These are phyloP conservation scores for Dolichallabes microphthalmus DNA, from an alignment of 2,113 vertebrate species.

Conservation along the genomic window DNA sequence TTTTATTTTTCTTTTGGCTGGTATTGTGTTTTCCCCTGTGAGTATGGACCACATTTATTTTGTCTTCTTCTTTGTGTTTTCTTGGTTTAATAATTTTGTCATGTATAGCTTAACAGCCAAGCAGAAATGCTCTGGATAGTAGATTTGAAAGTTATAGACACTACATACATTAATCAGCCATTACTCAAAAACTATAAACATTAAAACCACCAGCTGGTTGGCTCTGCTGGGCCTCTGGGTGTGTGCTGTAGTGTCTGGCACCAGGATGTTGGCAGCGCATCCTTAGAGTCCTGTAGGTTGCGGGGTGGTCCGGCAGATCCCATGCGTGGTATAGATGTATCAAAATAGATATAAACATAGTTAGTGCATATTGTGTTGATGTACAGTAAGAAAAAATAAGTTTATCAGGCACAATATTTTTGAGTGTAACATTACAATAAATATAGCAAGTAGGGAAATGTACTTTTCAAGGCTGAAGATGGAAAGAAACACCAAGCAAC, in stretches of 20 bases:
- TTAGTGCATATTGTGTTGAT: neutral
- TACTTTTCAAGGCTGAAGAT: neutral
- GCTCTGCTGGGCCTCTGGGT: too few relatives aligned
- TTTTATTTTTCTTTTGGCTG: conserved; percentile 17
- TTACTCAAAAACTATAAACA: too few relatives aligned
- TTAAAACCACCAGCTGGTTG: too few relatives aligned
- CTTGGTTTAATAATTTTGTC: neutral
- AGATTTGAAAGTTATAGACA: neutral
- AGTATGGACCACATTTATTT: conserved; percentile 52
- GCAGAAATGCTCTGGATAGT: neutral
- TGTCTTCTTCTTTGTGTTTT: conserved; percentile 37
- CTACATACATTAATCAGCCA: too few relatives aligned
- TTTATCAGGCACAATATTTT: neutral
- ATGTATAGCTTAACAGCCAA: neutral
- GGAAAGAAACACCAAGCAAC: neutral
- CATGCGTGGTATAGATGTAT: too few relatives aligned
- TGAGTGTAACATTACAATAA: neutral
- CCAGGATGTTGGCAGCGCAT: too few relatives aligned
- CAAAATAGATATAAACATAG: neutral
- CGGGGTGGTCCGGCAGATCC: too few relatives aligned
- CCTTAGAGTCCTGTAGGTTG: too few relatives aligned
- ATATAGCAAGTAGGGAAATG: neutral
- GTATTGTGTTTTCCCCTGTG: neutral
- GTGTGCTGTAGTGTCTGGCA: too few relatives aligned
- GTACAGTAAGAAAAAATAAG: neutral